Evolutionary conservation across 2,797 vertebrate species (phyloP), one percentile per base, ranked within the genome.

Genomic region (Sebastes itinus): DNA sequence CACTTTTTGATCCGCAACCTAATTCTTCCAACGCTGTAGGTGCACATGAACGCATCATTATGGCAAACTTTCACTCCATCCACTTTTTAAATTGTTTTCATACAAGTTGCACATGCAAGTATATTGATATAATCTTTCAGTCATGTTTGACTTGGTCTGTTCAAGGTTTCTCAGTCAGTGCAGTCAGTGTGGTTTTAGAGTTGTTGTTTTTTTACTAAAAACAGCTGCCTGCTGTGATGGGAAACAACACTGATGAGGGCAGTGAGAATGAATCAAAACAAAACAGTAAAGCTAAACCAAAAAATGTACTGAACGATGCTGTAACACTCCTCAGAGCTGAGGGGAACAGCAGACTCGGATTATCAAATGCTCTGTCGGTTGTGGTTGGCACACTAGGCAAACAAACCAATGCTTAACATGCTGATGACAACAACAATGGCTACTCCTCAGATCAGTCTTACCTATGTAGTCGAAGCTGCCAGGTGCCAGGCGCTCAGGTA

Each of bases 381-480:
- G 38, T 55, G 14, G 1, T 28, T 30, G 22, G 18, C 20, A n/a
- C n/a, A n/a, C n/a, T 4, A 18, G n/a, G 22, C 23, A 28, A 4
- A 54, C 42, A 23, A 72, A 49, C 6, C 14, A 6, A 25, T 12
- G 3, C 4, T 56, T 61, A 46, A 65, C 13, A 25, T 20, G 10
- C 42, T 25, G 14, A 54, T 14, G 35, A 32, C 22, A 23, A 13
- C 16, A 76, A 6, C 12, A 75, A 5, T 1, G 13, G 9, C 5
- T 16, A 18, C 23, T 55, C 20, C 9, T 46, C 60, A 49, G 18
- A 33, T 76, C 10, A 61, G 52, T 12, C 82, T 94, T 78, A 99
- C 98, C 97, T 0, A 99, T 92, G 54, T 96, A 96, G 93, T 99
- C 98, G 0, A 99, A 99, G 91, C 95, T 88, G 7, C 98, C 97